phyloP scores from a whole-genome alignment of 2,888 invertebrate species.

The Pammene fasciana region DNA sequence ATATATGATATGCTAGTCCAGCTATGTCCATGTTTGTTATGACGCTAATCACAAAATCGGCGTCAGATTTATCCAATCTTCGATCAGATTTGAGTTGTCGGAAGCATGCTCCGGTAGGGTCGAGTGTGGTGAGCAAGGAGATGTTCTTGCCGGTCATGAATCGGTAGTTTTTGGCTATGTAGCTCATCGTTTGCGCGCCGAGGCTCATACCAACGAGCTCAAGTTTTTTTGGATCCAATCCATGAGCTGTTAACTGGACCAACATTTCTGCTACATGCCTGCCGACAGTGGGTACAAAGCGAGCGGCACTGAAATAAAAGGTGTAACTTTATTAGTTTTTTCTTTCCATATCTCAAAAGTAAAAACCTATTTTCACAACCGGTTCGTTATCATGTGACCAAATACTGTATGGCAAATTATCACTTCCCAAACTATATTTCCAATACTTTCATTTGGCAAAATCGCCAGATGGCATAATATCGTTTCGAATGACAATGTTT shows the following conservation, averaged over 20 bases:
- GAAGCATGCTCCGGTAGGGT: conserved; percentile 51
- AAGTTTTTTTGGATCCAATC: background rate
- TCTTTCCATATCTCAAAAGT: too few species aligned
- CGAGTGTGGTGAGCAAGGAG: conserved; percentile 44
- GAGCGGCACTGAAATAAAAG: conserved; percentile 10
- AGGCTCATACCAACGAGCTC: background rate
- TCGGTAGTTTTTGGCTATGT: conserved; percentile 48
- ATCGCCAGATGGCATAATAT: too few species aligned
- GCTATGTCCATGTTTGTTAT: conserved; percentile 47
- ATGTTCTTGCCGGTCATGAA: conserved; percentile 46
- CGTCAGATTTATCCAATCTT: conserved; percentile 48
- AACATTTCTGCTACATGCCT: conserved; percentile 2
- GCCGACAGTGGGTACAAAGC: conserved; percentile 4
- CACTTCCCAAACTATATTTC: too few species aligned
- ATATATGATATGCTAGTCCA: conserved; percentile 47
- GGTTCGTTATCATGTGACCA: too few species aligned
- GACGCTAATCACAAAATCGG: conserved; percentile 47
- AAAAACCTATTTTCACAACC: too few species aligned
- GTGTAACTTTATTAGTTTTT: background rate
- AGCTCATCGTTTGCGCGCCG: conserved; percentile 46
- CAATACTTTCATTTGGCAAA: too few species aligned
- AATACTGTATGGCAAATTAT: too few species aligned
- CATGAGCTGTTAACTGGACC: background rate
- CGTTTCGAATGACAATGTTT: too few species aligned
- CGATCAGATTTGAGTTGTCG: conserved; percentile 43